Conservation (phyloP, 2,113 vertebrate species). For the Chloropsis hardwickii region DNA sequence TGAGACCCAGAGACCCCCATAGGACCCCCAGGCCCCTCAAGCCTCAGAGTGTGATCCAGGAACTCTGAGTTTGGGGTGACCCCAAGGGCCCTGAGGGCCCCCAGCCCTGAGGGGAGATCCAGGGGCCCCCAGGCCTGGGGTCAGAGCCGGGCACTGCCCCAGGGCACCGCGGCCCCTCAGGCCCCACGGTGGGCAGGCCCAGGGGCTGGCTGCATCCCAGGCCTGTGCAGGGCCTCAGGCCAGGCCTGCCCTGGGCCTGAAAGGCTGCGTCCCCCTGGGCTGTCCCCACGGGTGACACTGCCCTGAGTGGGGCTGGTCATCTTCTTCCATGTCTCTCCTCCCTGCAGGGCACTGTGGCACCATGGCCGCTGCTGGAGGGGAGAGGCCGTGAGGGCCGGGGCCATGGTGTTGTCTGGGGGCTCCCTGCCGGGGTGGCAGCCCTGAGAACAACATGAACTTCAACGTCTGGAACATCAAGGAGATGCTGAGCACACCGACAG, state of each 20-base stretch:
- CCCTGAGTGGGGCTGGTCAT: neutral
- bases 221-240: neutral
- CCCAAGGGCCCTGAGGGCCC: neutral
- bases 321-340: neutral
- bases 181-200: neutral
- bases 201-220: fast-evolving
- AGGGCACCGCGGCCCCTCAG: neutral
- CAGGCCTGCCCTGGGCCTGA: neutral
- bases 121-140: neutral
- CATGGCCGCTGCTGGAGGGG: fast-evolving
- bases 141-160: neutral
- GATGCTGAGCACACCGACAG: conserved; percentile 78
- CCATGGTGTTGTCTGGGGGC: neutral
- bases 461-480: conserved; percentile 89
- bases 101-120: neutral
- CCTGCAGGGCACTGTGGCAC: neutral
- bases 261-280: fast-evolving
- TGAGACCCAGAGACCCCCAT: neutral
- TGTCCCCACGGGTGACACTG: neutral
- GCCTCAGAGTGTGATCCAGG: neutral
- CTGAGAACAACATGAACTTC: conserved; percentile 76
- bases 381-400: fast-evolving
- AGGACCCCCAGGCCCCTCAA: neutral
- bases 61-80: neutral
- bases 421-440: neutral